Percentiles rank a stretch among this genome's conserved stretches.
Conservation (phyloP, 2,888 invertebrate genomes). For the Lissonota sp. region DNA sequence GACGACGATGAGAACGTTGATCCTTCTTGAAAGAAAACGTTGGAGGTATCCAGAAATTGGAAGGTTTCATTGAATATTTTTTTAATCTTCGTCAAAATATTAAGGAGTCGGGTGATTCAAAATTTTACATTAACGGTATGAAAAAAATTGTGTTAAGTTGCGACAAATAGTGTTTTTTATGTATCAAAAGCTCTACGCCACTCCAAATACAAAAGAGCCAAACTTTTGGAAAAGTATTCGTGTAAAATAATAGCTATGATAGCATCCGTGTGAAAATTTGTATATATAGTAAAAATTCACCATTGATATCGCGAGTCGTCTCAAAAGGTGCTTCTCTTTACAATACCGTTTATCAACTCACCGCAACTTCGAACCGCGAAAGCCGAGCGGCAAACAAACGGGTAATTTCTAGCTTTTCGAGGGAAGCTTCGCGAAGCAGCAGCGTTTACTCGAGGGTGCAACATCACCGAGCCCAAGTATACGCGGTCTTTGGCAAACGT, state of each 20-base stretch:
- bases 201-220: background rate
- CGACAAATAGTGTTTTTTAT: no score
- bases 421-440: background rate
- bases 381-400: conserved; percentile 29
- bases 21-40: no score
- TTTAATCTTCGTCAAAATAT: no score
- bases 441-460: conserved; percentile 8
- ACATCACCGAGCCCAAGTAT: background rate
- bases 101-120: no score
- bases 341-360: background rate
- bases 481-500: conserved; percentile 3
- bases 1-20: no score
- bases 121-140: no score
- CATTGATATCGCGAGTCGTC: background rate
- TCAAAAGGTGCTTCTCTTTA: background rate
- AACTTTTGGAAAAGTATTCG: background rate
- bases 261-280: background rate
- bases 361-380: conserved; percentile 15
- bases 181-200: no score
- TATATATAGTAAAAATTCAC: background rate
- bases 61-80: no score
- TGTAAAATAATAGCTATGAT: background rate
- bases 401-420: conserved; percentile 26
- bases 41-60: no score
- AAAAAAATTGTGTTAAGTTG: no score